Conservation (phyloP, 2,888 invertebrate species). For the Abscondita cerata region DNA sequence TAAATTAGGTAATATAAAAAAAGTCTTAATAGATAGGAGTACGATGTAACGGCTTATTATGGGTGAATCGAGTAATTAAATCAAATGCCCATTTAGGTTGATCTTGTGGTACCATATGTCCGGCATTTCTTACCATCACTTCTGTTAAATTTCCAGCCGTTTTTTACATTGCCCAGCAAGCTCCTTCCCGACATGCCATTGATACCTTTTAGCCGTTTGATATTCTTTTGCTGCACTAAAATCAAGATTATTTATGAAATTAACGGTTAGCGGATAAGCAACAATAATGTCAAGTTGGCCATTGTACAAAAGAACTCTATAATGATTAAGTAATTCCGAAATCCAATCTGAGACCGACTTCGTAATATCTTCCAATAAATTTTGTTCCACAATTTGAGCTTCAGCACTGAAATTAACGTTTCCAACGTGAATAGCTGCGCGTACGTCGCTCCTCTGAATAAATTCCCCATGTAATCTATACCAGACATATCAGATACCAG, state of each 20-base stretch:
- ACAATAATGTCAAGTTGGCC: conserved; percentile 93
- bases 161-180: conserved; percentile 80
- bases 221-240: conserved; percentile 73
- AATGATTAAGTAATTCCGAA: conserved; percentile 70
- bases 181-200: conserved; percentile 73
- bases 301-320: conserved; percentile 81
- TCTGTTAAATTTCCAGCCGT: conserved; percentile 75
- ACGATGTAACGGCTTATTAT: conserved; percentile 48
- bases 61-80: conserved; percentile 73
- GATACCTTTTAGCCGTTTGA: conserved; percentile 67
- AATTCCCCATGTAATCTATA: conserved; percentile 65
- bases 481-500: conserved; percentile 66
- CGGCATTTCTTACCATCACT: conserved; percentile 78
- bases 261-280: conserved; percentile 84
- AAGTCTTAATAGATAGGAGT: too few species aligned
- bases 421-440: conserved; percentile 86
- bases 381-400: conserved; percentile 68
- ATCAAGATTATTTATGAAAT: conserved; percentile 74
- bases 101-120: conserved; percentile 83
- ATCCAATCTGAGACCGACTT: conserved; percentile 80
- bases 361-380: conserved; percentile 80
- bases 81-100: conserved; percentile 80
- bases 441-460: conserved; percentile 67
- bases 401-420: conserved; percentile 73
- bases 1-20: too few species aligned